A percentile compares a stretch with the other conserved stretches of the same genome.
These are phyloP conservation scores for Athene cunicularia DNA, from an alignment of 2,113 vertebrate genomes.

Conservation along the genomic window DNA sequence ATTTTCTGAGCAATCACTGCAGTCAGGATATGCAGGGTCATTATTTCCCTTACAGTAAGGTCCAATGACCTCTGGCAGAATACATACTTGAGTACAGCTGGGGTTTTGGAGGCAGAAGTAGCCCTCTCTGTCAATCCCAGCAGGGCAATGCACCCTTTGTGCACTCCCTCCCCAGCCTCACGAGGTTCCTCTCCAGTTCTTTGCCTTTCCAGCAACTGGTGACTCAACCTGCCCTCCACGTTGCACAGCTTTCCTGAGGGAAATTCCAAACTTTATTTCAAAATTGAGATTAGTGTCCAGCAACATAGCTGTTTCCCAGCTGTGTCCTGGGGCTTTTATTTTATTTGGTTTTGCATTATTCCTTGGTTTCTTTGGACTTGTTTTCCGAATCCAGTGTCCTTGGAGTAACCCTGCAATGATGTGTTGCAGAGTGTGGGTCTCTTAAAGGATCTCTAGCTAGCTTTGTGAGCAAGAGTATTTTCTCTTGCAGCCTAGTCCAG, in stretches of 20 bases:
- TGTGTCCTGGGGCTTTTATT: background rate
- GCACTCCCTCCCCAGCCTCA: background rate
- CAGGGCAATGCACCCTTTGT: background rate
- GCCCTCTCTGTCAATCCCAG: rapidly evolving
- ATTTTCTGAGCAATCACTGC: background rate
- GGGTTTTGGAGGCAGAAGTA: background rate
- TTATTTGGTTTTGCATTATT: background rate
- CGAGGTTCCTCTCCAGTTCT: background rate
- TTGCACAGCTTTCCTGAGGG: background rate
- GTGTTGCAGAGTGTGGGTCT: background rate
- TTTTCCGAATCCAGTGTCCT: background rate
- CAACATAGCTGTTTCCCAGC: background rate
- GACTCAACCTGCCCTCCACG: background rate
- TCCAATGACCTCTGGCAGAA: background rate
- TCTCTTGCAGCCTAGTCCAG: background rate
- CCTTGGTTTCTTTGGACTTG: background rate
- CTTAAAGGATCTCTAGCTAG: background rate
- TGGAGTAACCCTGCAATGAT: background rate
- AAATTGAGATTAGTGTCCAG: background rate
- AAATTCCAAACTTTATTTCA: conserved; percentile 47
- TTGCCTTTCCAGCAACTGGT: background rate
- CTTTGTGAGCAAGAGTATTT: background rate
- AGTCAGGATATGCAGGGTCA: background rate
- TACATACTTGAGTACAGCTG: rapidly evolving
- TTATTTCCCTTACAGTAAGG: background rate